Base-by-base conservation (phyloP, 2,113 vertebrate species). In the Sigmodon hispidus region DNA sequence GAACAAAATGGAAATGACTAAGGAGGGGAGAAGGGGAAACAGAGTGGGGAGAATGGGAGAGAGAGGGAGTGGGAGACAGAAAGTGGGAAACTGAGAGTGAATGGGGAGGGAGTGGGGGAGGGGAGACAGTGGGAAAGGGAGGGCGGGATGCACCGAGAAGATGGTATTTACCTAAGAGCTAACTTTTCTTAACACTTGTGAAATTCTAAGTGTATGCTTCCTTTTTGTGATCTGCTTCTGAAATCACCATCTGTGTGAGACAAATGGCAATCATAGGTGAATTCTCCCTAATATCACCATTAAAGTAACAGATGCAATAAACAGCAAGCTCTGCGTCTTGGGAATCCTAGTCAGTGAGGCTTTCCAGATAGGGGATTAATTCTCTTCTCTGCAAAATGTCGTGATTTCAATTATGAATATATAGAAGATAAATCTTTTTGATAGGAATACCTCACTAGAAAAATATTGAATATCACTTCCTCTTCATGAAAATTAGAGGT, bases 191-290 rank as follows among this genome's bases (percentile, higher is more conserved):
- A 88, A 57, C 8, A 59, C 4, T 43, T 70, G 80, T 90, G 67
- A 48, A 77, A 93, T 65, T 84, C 84, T 61, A 31, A 73, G 40
- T 59, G 3, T 48, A 43, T 61, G 73, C 6, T 4, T 50, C 87
- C 1, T 16, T 72, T 16, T 70, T 86, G 43, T 52, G 19, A 36
- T 87, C 76, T 73, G 36, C 3, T 48, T 63, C 17, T 76, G n/a
- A 65, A 72, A 83, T 83, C 12, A 24, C 52, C 9, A 81, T 85
- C 24, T 40, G 16, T 59, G 59, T 79, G 24, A 89, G 90, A 96
- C 72, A 26, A 29, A 88, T 79, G 43, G 5, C 24, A 80, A 63
- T 40, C 29, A 76, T 9, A 90, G 50, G 50, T 79, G 7, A 50
- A 70, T 75, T 80, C 40, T 48, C 21, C 36, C 55, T 67, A 70